A percentile compares a stretch with the other conserved stretches of the same genome.
Conservation (phyloP, 1,140 invertebrate species). For the Drosophila ogumai region DNA sequence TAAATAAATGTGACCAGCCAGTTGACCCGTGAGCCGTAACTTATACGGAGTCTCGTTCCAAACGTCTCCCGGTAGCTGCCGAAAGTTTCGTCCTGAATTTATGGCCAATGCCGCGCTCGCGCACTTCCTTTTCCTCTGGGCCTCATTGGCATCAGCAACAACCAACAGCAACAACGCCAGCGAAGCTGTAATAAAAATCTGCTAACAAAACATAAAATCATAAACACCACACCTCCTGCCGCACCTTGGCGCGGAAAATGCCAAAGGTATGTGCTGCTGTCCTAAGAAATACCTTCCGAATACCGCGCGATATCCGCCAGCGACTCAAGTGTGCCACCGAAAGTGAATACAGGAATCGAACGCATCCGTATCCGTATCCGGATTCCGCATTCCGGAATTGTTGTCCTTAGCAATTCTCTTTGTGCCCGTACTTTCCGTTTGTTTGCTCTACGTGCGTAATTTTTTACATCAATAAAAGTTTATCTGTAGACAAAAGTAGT, state of each 20-base stretch:
- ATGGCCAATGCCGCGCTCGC: constrained; percentile 70
- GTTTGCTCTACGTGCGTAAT: constrained; percentile 54
- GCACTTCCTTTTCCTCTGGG: constrained; percentile 69
- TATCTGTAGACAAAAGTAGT: constrained; percentile 26
- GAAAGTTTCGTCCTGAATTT: constrained; percentile 62
- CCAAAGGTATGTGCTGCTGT: constrained; percentile 41
- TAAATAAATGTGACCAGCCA: constrained; percentile 68
- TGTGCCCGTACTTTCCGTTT: constrained; percentile 11
- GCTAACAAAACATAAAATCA: constrained; percentile 44
- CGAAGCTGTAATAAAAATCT: constrained; percentile 24
- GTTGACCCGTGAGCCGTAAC: constrained; percentile 50
- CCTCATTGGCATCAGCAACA: constrained; percentile 49
- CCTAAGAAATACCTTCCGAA: neutral
- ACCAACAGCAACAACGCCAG: constrained; percentile 16
- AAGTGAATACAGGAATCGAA: constrained; percentile 59
- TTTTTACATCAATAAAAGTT: constrained; percentile 53
- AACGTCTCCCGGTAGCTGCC: constrained; percentile 26
- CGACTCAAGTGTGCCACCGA: constrained; percentile 76
- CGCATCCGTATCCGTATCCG: constrained; percentile 52
- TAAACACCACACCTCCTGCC: constrained; percentile 30
- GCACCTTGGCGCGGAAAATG: constrained; percentile 23
- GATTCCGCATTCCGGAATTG: constrained; percentile 17
- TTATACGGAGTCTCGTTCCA: constrained; percentile 19
- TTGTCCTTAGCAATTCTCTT: constrained; percentile 35
- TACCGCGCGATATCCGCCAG: constrained; percentile 14